These are phyloP conservation scores for Mycteria americana DNA, from an alignment of 2,797 vertebrate species.

Conservation along the genomic window DNA sequence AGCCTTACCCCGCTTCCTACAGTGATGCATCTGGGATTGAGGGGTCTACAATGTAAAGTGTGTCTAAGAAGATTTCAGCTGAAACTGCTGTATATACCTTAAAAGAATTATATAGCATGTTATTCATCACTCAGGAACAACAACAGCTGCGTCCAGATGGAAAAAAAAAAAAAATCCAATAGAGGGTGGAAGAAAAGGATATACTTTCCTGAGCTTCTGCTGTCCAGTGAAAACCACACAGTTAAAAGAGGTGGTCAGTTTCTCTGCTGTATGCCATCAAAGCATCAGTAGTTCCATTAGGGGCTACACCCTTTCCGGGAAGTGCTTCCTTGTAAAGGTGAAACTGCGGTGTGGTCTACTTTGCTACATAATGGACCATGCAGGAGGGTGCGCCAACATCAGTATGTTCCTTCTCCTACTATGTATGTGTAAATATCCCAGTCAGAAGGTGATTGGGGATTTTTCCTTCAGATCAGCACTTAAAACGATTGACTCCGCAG, in stretches of 20 bases:
- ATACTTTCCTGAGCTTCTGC: neutral
- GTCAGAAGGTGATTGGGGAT: neutral
- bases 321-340: neutral
- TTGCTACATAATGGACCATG: neutral
- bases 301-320: conserved; percentile 34
- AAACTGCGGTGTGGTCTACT: neutral
- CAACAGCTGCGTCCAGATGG: neutral
- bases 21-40: neutral
- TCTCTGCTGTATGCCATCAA: neutral
- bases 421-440: neutral
- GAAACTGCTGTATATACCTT: neutral
- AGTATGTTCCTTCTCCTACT: neutral
- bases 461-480: neutral
- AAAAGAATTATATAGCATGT: neutral
- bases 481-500: neutral
- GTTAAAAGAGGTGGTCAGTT: neutral
- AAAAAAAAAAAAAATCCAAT: neutral
- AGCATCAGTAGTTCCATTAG: neutral
- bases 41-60: neutral
- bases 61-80: neutral
- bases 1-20: neutral
- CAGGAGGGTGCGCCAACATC: neutral
- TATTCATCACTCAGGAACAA: neutral
- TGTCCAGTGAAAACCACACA: neutral
- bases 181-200: neutral